Base-by-base conservation (phyloP, 2,888 invertebrate genomes). In the Drosophila lacicola region DNA sequence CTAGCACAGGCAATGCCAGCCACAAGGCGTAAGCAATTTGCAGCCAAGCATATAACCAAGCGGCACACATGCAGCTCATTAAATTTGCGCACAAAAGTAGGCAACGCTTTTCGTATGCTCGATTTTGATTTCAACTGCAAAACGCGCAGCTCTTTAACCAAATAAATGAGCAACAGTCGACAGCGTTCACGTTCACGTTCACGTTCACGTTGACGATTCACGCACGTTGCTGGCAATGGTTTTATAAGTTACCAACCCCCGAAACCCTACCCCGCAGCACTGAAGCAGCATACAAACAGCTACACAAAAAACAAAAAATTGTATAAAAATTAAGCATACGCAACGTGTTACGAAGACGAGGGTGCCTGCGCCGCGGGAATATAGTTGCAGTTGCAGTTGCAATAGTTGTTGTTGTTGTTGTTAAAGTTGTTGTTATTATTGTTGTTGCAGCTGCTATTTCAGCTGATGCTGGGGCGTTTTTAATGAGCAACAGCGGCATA, bases 301-400 rank as follows among this genome's bases (percentile, higher is more conserved):
- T 57, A 63, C 8, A 29, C 0, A 25, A 8, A 29, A n/a, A n/a
- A n/a, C n/a, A n/a, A 60, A 70, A 61, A 61, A 72, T 47, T 55
- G 46, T 69, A 77, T 68, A 54, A 61, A 87, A 78, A 89, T 81
- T 84, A 89, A 70, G 83, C 79, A 84, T 81, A 89, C 89, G 89
- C 89, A 69, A 72, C 68, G 62, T 81, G 65, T 39, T 41, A 36
- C 58, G 36, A 37, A n/a, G 46, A 41, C 46, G 14, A 6, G 13
- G 37, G 55, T 56, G 46, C 39, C 51, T 46, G 39, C 39, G 64
- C 50, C 72, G 67, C 54, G 41, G 61, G 41, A 19, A 60, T 45
- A 25, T 49, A 44, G 65, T 58, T 65, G 37, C 51, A 51, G 54
- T 34, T 62, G 55, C 19, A 50, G 58, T 13, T 64, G 51, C 8